These are phyloP conservation scores for Mythimna ferrago DNA, from an alignment of 2,888 invertebrate genomes.

Conservation along the genomic window DNA sequence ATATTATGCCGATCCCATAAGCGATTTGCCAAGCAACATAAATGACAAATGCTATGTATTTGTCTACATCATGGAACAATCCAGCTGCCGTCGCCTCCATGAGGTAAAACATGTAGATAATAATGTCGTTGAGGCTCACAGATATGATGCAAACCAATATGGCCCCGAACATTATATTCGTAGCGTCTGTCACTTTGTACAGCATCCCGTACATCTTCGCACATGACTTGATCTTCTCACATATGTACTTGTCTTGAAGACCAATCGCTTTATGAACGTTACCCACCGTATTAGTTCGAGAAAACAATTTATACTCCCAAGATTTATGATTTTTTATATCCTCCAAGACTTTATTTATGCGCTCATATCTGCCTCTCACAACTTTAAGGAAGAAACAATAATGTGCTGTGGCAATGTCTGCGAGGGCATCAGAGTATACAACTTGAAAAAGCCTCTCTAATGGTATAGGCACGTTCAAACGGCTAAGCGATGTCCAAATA, in stretches of 20 bases:
- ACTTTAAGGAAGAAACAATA: constrained; percentile 73
- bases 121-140: constrained; percentile 68
- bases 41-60: constrained; percentile 75
- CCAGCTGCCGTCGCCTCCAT: constrained; percentile 84
- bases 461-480: constrained; percentile 69
- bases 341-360: constrained; percentile 73
- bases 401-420: constrained; percentile 70
- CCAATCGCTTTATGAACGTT: constrained; percentile 65
- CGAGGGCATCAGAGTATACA: constrained; percentile 71
- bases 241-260: constrained; percentile 72
- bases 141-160: constrained; percentile 72
- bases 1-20: constrained; percentile 71
- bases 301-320: constrained; percentile 71
- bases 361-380: constrained; percentile 72
- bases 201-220: constrained; percentile 76
- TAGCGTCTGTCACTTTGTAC: constrained; percentile 65
- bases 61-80: constrained; percentile 74
- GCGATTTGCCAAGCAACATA: constrained; percentile 78
- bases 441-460: constrained; percentile 76
- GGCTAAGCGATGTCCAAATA: constrained; percentile 70
- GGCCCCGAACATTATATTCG: constrained; percentile 73
- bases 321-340: constrained; percentile 70
- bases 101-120: constrained; percentile 81
- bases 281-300: constrained; percentile 63
- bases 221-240: constrained; percentile 76